Evolutionary conservation across 2,888 invertebrate genomes (phyloP).

Genomic region (Merodon equestris): DNA sequence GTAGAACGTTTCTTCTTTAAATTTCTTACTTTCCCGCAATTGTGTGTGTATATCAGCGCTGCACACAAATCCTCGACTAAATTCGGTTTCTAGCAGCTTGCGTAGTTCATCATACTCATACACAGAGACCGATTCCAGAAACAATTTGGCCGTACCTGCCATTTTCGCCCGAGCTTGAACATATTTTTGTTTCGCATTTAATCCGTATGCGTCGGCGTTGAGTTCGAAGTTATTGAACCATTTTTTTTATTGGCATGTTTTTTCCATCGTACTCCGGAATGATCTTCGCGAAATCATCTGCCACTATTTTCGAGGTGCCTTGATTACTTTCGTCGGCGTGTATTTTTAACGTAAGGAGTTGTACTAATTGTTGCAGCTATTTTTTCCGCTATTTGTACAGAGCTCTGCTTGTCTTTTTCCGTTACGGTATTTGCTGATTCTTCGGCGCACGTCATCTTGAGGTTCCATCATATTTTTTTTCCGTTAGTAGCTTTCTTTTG

Average conservation of each 20-base stretch:
- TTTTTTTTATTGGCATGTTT: background rate
- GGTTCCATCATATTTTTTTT: no score
- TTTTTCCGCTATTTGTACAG: constrained; percentile 8
- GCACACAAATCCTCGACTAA: constrained; percentile 23
- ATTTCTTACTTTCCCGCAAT: constrained; percentile 36
- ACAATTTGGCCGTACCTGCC: constrained; percentile 28
- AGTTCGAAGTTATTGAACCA: background rate
- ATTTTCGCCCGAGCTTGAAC: constrained; percentile 55
- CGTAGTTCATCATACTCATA: constrained; percentile 25
- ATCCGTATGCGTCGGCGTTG: no score
- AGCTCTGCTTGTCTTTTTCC: no score
- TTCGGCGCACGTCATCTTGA: no score
- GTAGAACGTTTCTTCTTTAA: constrained; percentile 29
- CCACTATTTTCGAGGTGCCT: background rate
- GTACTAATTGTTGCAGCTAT: constrained; percentile 1
- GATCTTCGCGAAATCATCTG: constrained; percentile 2
- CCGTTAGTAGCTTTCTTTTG: no score
- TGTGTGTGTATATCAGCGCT: constrained; percentile 44
- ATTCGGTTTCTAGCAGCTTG: constrained; percentile 23
- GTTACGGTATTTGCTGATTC: no score
- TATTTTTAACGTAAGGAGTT: constrained; percentile 3
- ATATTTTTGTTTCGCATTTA: constrained; percentile 43
- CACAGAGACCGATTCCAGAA: constrained; percentile 45
- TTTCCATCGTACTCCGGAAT: constrained; percentile 3
- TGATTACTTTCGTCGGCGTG: constrained; percentile 8